These are phyloP conservation scores for Sciurus carolinensis DNA, from an alignment of 2,797 vertebrate species.

Conservation along the genomic window DNA sequence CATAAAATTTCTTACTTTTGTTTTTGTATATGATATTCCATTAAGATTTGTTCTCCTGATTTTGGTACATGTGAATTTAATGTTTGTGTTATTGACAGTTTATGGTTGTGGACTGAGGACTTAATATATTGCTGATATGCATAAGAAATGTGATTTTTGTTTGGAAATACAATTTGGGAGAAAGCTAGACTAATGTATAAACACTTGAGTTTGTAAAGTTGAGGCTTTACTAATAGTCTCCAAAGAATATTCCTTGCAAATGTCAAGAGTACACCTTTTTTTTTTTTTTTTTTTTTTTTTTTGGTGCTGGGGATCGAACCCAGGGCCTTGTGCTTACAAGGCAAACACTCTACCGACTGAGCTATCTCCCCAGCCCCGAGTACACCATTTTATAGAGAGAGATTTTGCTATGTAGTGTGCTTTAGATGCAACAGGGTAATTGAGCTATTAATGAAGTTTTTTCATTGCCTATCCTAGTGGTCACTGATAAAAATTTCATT, in stretches of 20 bases:
- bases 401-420: not conserved
- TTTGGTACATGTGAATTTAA: constrained; percentile 21
- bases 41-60: not conserved
- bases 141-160: not conserved
- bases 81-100: not conserved
- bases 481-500: constrained; percentile 10
- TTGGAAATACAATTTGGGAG: constrained; percentile 6
- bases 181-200: not conserved
- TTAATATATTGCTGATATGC: constrained; percentile 14
- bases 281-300: too few species aligned
- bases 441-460: not conserved
- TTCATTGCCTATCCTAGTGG: not conserved
- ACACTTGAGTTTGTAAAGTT: not conserved
- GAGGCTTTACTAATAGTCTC: not conserved
- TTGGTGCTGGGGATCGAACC: too few species aligned
- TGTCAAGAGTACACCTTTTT: not conserved
- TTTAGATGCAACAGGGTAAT: not conserved
- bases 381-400: not conserved
- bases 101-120: not conserved
- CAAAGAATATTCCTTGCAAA: not conserved
- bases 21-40: not conserved
- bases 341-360: too few species aligned
- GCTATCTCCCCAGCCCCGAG: too few species aligned
- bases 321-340: too few species aligned
- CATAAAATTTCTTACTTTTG: not conserved